A percentile compares a stretch with the other conserved stretches of the same genome.
Evolutionary conservation across 2,888 invertebrate genomes (phyloP).

Genomic region (Euplexia lucipara): DNA sequence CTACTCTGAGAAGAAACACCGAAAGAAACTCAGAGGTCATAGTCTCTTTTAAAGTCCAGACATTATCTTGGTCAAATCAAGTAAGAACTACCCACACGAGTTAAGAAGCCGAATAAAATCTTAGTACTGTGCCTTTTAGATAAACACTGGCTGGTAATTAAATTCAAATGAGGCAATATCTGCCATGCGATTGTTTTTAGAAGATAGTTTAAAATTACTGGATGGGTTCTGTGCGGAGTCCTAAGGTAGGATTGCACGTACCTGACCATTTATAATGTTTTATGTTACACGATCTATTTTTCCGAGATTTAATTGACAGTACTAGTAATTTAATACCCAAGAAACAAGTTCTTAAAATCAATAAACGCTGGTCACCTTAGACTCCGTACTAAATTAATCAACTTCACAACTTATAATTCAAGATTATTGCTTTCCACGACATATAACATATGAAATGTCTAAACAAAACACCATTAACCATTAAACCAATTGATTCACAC

Average conservation of each 20-base stretch:
- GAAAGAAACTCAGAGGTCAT: no score
- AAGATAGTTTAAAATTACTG: slow-evolving; percentile 36
- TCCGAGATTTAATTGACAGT: neutral
- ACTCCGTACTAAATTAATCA: no score
- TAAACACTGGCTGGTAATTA: slow-evolving; percentile 69
- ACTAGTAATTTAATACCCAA: no score
- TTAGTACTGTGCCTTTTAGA: slow-evolving; percentile 59
- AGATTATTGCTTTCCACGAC: no score
- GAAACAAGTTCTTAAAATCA: no score
- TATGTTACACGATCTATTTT: neutral
- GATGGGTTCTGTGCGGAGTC: neutral
- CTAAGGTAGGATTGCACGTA: neutral
- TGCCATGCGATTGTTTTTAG: slow-evolving; percentile 60
- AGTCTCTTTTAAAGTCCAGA: no score
- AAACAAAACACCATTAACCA: neutral
- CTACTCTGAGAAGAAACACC: no score
- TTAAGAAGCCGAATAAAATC: slow-evolving; percentile 55
- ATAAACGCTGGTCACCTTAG: no score
- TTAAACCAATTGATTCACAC: neutral
- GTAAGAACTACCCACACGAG: slow-evolving; percentile 60
- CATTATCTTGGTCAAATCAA: no score
- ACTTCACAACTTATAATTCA: no score
- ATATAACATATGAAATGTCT: no score
- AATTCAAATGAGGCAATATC: slow-evolving; percentile 74
- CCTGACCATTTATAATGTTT: neutral